These are phyloP conservation scores for Calcarius ornatus DNA, from an alignment of 2,113 vertebrate species.

Conservation along the genomic window DNA sequence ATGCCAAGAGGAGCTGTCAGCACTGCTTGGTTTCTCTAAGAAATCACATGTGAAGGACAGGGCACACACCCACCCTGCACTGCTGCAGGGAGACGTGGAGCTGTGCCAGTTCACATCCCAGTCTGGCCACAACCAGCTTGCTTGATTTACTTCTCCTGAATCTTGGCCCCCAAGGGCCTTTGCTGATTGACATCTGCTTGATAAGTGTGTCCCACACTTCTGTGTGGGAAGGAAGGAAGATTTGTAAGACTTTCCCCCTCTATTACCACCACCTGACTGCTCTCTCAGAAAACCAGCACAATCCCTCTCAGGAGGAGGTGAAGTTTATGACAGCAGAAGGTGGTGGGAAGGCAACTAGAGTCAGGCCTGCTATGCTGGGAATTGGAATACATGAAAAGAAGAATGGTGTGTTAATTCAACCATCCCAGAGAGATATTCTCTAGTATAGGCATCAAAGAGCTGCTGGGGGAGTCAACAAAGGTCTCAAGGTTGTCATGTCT, in stretches of 20 bases:
- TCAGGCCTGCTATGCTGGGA: background rate
- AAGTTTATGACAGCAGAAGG: background rate
- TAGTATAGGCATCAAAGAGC: background rate
- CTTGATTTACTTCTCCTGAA: background rate
- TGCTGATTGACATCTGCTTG: background rate
- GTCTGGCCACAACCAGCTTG: background rate
- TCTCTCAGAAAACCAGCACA: background rate
- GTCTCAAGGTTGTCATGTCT: background rate
- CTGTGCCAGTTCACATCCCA: background rate
- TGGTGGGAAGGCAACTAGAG: background rate
- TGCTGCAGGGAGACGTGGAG: background rate
- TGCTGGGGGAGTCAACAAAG: background rate
- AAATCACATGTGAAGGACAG: background rate
- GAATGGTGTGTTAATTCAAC: accelerated
- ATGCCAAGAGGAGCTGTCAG: background rate
- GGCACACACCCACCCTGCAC: background rate
- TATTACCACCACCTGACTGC: background rate
- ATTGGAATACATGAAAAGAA: background rate
- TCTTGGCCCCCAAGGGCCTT: background rate
- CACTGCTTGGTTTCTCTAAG: background rate
- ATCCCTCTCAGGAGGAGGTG: background rate
- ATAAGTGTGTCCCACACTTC: background rate
- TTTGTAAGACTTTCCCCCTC: background rate
- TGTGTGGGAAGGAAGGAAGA: background rate
- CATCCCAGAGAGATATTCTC: background rate